Conservation (phyloP, 2,888 invertebrate genomes). For the Anticlea derivata region DNA sequence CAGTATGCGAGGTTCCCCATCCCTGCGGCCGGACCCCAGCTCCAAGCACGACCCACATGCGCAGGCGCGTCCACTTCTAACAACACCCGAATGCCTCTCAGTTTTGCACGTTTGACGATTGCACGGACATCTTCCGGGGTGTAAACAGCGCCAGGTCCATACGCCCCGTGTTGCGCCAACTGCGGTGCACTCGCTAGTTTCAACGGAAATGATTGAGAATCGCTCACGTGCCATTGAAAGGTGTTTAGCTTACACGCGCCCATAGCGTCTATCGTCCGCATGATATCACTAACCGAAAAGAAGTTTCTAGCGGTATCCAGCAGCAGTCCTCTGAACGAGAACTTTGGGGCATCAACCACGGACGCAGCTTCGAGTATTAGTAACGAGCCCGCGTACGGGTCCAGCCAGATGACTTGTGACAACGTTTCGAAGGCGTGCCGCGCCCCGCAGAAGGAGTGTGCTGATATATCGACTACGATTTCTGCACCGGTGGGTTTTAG, state of each 20-base stretch:
- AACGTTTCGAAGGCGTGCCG: slow-evolving; percentile 91
- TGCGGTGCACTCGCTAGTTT: slow-evolving; percentile 90
- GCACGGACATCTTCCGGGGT: slow-evolving; percentile 87
- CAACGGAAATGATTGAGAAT: slow-evolving; percentile 97
- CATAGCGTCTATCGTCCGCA: slow-evolving; percentile 93
- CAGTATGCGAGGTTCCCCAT: slow-evolving; percentile 91
- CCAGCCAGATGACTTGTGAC: slow-evolving; percentile 92
- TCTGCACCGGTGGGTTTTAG: slow-evolving; percentile 75
- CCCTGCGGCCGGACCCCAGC: slow-evolving; percentile 90
- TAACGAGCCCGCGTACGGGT: slow-evolving; percentile 85
- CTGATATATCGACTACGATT: slow-evolving; percentile 85
- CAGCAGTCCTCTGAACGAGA: slow-evolving; percentile 92
- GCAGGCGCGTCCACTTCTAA: slow-evolving; percentile 96
- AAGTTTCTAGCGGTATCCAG: slow-evolving; percentile 96
- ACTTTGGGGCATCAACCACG: slow-evolving; percentile 90
- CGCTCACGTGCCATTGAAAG: slow-evolving; percentile 96
- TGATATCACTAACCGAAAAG: slow-evolving; percentile 88
- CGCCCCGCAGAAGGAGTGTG: slow-evolving; percentile 89
- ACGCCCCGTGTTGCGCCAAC: slow-evolving; percentile 92
- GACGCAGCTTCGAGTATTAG: slow-evolving; percentile 86
- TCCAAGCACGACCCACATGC: slow-evolving; percentile 94
- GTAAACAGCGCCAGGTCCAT: slow-evolving; percentile 91
- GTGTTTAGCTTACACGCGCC: slow-evolving; percentile 94
- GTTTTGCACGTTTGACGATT: slow-evolving; percentile 89
- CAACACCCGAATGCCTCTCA: slow-evolving; percentile 93